Evolutionary conservation across 2,888 invertebrate genomes (phyloP), one percentile per base, ranked within the genome.

Genomic region (Caenorhabditis sp.): DNA sequence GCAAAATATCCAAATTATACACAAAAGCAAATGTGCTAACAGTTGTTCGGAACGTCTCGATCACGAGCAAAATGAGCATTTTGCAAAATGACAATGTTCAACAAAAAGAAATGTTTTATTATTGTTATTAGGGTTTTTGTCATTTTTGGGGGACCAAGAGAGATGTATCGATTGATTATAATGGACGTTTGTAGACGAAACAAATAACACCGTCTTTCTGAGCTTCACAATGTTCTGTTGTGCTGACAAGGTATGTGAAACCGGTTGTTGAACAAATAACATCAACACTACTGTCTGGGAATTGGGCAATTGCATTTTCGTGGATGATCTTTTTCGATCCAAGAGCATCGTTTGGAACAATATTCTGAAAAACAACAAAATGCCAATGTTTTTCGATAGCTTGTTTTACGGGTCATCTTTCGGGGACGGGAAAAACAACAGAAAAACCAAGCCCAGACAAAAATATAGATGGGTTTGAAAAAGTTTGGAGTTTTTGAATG

Each of bases 181-280:
- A 58, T n/a, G 76, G 76, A 10, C 81, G 62, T 50, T 78, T 78
- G 76, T 81, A 81, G 19, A 77, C 72, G 50, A 81, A 81, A 57
- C 81, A 81, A 54, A 81, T 81, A 58, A 81, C 81, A 21, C 76
- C 76, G 58, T 78, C 81, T 55, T 76, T 75, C 68, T 81, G 81
- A 14, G 81, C 77, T 61, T 81, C 81, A 63, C 81, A 81, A 66
- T 81, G 81, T 50, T 81, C 81, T 10, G 78, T 77, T 55, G 81
- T 81, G 23, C 77, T 77, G 8, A 81, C 81, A 21, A 79, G 69
- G 61, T 79, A 79, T 12, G 79, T 79, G 76, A 79, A 79, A 12
- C 79, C 79, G 6, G 79, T 79, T 19, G 75, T 73, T n/a, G 79
- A 79, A 63, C 81, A 81, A 49, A 81, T 78, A 19, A 81, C 77